Evolutionary conservation across 2,888 invertebrate genomes (phyloP).

Genomic region (Eupelmus urozonus): DNA sequence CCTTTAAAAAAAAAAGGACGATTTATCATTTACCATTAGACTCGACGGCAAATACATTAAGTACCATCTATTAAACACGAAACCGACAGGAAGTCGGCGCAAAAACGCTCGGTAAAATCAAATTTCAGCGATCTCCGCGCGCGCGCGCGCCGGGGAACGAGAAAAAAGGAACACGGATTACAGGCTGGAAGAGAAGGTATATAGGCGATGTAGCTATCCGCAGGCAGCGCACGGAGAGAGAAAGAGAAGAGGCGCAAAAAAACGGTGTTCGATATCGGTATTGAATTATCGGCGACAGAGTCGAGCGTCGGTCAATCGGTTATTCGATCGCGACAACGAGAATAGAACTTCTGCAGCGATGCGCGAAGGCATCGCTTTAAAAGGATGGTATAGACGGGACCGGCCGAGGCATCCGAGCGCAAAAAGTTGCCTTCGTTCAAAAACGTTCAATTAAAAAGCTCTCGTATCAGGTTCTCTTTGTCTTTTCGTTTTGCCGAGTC

Average conservation of each 20-base stretch:
- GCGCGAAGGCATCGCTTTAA: conserved; percentile 22
- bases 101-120: conserved; percentile 37
- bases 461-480: background rate
- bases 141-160: background rate
- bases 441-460: conserved; percentile 13
- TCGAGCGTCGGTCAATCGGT: conserved; percentile 31
- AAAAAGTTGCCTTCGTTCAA: background rate
- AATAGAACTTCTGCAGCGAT: conserved; percentile 39
- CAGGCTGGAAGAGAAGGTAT: background rate
- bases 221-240: no score
- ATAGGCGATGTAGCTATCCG: no score
- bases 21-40: background rate
- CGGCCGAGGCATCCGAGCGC: background rate
- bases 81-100: conserved; percentile 28
- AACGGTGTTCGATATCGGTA: conserved; percentile 48
- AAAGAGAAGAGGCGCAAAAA: conserved; percentile 27
- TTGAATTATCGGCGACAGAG: conserved; percentile 52
- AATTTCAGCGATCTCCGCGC: conserved; percentile 46
- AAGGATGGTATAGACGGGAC: no score
- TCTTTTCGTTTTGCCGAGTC: background rate
- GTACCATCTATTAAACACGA: conserved; percentile 31
- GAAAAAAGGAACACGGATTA: conserved; percentile 12
- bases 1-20: background rate
- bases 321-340: conserved; percentile 38
- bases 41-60: conserved; percentile 23